Base-by-base conservation (phyloP, 2,888 invertebrate species). In the Euzophera pinguis region DNA sequence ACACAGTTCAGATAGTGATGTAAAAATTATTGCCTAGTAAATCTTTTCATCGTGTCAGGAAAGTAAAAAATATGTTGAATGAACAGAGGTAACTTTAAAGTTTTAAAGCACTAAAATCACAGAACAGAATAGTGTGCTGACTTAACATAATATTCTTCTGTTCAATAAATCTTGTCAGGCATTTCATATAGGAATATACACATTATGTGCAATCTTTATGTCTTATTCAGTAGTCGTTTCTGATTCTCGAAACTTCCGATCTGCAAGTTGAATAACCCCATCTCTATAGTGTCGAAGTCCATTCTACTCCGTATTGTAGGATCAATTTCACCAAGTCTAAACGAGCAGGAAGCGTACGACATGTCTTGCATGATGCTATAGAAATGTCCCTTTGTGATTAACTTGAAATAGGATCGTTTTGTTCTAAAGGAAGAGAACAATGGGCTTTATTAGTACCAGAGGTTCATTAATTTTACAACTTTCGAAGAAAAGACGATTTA, bases 261-360 rank as follows among this genome's bases (percentile, higher is more conserved):
- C 43, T 29, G 9, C 43, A 43, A 43, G 43, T 43, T 43, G 43
- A 43, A 43, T 43, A 43, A 43, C 43, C 43, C 43, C 43, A 29
- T 43, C 16, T 43, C 13, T 29, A 43, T 43, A 29, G 43, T 43
- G 29, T 29, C 43, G 43, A 43, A 43, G 29, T 43, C 29, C 43
- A 29, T 27, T 43, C 29, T 29, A 13, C 27, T 43, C 9, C 7
- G 41, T 3, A 13, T 43, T 29, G 29, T 43, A 43, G 43, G 43
- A 29, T 43, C 43, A 29, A 12, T 43, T 43, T 13, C 43, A 27
- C 27, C 12, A 12, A 43, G 41, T 41, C 43, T 43, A 43, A 43
- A 43, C 8, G 12, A 43, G 17, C 29, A 43, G 43, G 43, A 43
- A 43, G 29, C 43, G 41, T 10, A 41, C 41, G 41, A 41, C 41